Conservation (phyloP, 2,888 invertebrate species). For the Cordilura impudica region DNA sequence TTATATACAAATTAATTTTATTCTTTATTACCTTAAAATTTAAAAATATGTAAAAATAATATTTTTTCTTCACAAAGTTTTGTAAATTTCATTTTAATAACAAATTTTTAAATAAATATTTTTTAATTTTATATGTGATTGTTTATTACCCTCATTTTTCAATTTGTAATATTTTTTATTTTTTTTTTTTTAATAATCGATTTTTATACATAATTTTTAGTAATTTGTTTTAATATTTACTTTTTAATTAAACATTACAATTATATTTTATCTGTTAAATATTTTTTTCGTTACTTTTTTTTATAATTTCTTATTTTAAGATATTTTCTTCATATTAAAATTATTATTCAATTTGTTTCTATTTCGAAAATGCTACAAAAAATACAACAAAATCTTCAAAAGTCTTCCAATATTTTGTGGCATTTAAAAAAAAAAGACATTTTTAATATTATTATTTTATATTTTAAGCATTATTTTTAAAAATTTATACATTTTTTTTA, state of each 20-base stretch:
- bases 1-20: too few relatives aligned
- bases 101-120: too few relatives aligned
- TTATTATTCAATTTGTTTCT: not conserved
- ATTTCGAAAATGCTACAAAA: constrained; percentile 34
- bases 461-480: constrained; percentile 13
- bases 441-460: not conserved
- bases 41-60: too few relatives aligned
- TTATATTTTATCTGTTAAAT: not conserved
- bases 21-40: too few relatives aligned
- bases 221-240: not conserved
- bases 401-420: constrained; percentile 64
- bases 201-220: not conserved
- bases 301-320: not conserved
- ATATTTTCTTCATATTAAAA: constrained; percentile 26
- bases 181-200: too few relatives aligned
- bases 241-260: not conserved
- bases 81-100: too few relatives aligned
- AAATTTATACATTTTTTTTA: not conserved
- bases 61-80: too few relatives aligned
- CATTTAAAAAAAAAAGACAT: constrained; percentile 6
- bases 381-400: constrained; percentile 64
- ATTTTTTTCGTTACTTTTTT: not conserved
- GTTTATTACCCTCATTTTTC: too few relatives aligned
- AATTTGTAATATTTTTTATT: too few relatives aligned
- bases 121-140: too few relatives aligned